These are phyloP conservation scores for Nemurella pictetii DNA, from an alignment of 2,888 invertebrate species.

Conservation along the genomic window DNA sequence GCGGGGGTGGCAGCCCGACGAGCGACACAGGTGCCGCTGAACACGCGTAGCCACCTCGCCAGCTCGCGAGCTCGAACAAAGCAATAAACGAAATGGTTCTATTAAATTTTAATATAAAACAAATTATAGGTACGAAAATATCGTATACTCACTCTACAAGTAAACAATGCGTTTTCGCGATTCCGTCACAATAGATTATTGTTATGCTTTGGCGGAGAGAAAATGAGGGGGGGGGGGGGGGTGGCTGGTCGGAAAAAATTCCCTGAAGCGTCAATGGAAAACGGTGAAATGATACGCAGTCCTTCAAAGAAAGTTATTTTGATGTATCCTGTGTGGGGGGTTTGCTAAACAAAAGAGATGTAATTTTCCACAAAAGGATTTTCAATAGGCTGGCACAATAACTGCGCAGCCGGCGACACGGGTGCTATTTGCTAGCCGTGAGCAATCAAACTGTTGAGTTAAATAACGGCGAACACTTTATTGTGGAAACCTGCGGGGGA, in stretches of 20 bases:
- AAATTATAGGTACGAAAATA: background rate
- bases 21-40: background rate
- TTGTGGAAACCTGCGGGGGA: background rate
- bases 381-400: background rate
- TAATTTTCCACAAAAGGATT: background rate
- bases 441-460: background rate
- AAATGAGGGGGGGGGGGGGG: background rate
- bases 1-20: background rate
- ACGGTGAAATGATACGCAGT: background rate
- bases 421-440: background rate
- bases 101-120: constrained; percentile 19
- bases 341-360: background rate
- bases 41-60: background rate
- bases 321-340: background rate
- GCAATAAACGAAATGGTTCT: constrained; percentile 27
- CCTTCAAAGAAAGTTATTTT: background rate
- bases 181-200: background rate
- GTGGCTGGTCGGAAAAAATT: no score
- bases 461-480: background rate
- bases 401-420: background rate
- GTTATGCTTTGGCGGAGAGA: background rate
- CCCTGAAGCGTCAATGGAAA: background rate
- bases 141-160: background rate
- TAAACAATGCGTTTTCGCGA: background rate
- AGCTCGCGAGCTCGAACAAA: background rate